These are phyloP conservation scores for Scaptodrosophila lebanonensis DNA, from an alignment of 1,140 invertebrate genomes.

Conservation along the genomic window DNA sequence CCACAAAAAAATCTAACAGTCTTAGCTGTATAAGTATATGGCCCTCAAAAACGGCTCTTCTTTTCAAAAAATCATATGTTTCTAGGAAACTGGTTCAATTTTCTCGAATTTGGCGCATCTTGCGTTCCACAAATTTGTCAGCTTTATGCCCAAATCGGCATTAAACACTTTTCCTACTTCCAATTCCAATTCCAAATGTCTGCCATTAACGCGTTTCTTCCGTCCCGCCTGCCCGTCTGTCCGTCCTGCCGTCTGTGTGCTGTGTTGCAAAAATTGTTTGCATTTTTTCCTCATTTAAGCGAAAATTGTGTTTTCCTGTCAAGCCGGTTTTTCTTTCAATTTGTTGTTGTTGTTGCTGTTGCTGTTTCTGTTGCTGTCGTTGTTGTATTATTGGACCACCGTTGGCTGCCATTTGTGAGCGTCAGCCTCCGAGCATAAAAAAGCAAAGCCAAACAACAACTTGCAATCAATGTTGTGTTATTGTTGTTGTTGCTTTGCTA, in stretches of 20 bases:
- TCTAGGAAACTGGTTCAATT: no score
- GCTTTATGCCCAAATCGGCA: no score
- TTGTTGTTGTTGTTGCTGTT: conserved; percentile 32
- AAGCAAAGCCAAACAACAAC: conserved; percentile 60
- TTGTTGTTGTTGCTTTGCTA: conserved; percentile 47
- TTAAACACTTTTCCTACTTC: no score
- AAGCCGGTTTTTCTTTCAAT: conserved; percentile 56
- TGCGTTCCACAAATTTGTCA: no score
- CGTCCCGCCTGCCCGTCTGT: no score
- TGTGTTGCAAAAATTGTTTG: conserved; percentile 37
- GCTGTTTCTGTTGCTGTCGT: conserved; percentile 23
- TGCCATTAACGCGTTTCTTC: background rate
- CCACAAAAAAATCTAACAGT: no score
- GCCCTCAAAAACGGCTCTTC: no score
- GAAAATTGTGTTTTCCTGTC: conserved; percentile 70
- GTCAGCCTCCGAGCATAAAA: conserved; percentile 35
- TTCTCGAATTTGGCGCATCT: no score
- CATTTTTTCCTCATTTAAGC: conserved; percentile 69
- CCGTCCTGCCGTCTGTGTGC: no score
- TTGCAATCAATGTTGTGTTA: conserved; percentile 50
- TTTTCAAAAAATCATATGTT: no score
- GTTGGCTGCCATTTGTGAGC: conserved; percentile 14
- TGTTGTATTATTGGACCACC: conserved; percentile 62
- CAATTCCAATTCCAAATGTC: no score
- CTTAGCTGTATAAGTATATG: no score